Base-by-base conservation (phyloP, 2,113 vertebrate species). In the Nematolebias whitei region DNA sequence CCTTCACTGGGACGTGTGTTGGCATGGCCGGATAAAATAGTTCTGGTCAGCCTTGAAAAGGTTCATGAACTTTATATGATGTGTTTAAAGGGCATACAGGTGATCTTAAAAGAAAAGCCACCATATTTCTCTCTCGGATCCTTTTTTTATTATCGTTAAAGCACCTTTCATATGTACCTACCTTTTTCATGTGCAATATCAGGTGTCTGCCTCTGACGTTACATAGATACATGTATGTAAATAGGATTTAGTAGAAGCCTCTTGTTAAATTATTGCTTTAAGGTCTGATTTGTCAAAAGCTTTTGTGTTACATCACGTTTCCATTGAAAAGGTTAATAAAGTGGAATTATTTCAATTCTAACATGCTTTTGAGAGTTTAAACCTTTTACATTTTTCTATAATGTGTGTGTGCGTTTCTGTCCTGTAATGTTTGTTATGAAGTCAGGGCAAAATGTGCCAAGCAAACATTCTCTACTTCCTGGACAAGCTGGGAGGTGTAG, bases 131-230 rank as follows among this genome's bases (percentile, higher is more conserved):
- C 44, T 82, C 38, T 68, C 26, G 41, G 12, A 38, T 43, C 53
- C 75, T 49, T 71, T 50, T 61, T 64, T 47, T 76, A 22, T 85
- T 55, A 38, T 79, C 86, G 53, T 76, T 16, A 61, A 78, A 65
- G 63, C 68, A 74, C 77, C 55, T 87, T 85, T 88, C 77, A 83
- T 52, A 73, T 19, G 32, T 80, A 84, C 83, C 68, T 85, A 82
- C 83, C 84, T 89, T 91, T 81, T 82, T 74, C 71, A 78, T 78
- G 88, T 88, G 85, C 80, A 90, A 87, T 90, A 88, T 82, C 58
- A 88, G 79, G 59, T 78, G 81, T 87, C 79, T 87, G 85, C 78
- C 73, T 85, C 78, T 83, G 65, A 87, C 71, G 82, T 41, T 59
- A n/a, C 81, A 82, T 82, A 82, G 69, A 84, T 74, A 86, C 45